Conservation (phyloP, 2,797 vertebrate genomes). For the Coregonus suidteri region DNA sequence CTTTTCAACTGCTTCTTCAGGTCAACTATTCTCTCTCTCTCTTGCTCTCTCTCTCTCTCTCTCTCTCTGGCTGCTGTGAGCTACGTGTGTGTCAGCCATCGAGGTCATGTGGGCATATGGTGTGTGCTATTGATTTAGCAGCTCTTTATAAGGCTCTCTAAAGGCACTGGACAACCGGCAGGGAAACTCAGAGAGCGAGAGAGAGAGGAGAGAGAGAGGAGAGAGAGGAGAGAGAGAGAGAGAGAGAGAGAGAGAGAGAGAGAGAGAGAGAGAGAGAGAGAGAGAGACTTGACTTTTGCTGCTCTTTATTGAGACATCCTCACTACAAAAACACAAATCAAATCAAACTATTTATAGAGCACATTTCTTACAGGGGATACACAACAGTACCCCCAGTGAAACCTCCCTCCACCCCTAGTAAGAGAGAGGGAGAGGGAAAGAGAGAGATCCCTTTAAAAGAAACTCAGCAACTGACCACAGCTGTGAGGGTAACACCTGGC, state of each 20-base stretch:
- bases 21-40: slow-evolving; percentile 5
- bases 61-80: slow-evolving; percentile 41
- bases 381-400: no score
- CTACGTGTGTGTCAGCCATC: slow-evolving; percentile 22
- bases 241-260: neutral
- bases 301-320: neutral
- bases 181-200: neutral
- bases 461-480: slow-evolving; percentile 45
- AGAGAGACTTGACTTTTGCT: neutral
- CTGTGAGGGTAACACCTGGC: slow-evolving; percentile 71
- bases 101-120: slow-evolving; percentile 22
- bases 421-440: slow-evolving; percentile 9
- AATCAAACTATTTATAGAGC: no score
- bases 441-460: slow-evolving; percentile 17
- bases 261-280: neutral
- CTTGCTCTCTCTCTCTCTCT: slow-evolving; percentile 15
- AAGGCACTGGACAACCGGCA: neutral
- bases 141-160: neutral
- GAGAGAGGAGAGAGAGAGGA: neutral
- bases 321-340: no score
- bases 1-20: neutral
- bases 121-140: slow-evolving; percentile 30
- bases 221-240: neutral
- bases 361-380: no score
- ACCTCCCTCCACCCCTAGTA: neutral